A percentile compares a stretch with the other conserved stretches of the same genome.
Conservation (phyloP, 2,113 vertebrate species). For the Paracanthobrama guichenoti region DNA sequence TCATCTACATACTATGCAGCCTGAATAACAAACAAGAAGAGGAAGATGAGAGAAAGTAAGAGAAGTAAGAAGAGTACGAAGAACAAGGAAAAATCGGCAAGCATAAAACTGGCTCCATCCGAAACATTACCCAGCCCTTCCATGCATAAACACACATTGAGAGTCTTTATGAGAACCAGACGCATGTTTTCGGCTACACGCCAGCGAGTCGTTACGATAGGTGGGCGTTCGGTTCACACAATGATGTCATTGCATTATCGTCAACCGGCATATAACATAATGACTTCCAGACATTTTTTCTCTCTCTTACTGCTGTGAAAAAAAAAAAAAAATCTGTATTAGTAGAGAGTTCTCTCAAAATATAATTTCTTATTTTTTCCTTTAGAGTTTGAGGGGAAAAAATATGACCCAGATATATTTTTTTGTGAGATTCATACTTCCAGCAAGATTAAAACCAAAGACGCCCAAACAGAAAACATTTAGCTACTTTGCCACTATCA, state of each 20-base stretch:
- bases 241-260: conserved; percentile 30
- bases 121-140: conserved; percentile 9
- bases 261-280: conserved; percentile 3
- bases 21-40: conserved; percentile 73
- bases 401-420: background rate
- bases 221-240: background rate
- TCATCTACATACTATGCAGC: conserved; percentile 72
- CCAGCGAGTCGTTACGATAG: background rate
- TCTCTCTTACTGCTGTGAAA: background rate
- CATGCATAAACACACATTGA: conserved; percentile 8
- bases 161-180: conserved; percentile 4
- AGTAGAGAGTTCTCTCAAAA: background rate
- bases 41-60: conserved; percentile 1
- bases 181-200: conserved; percentile 4
- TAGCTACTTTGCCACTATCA: background rate
- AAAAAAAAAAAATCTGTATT: conserved; percentile 2
- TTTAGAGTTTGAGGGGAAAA: background rate
- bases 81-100: background rate
- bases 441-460: background rate
- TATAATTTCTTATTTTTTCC: background rate
- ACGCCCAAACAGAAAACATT: background rate
- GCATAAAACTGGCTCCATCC: conserved; percentile 11
- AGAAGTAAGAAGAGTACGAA: background rate
- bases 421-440: background rate
- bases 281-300: background rate